phyloP scores from a whole-genome alignment of 2,797 vertebrate species.

The Graptemys geographica region DNA sequence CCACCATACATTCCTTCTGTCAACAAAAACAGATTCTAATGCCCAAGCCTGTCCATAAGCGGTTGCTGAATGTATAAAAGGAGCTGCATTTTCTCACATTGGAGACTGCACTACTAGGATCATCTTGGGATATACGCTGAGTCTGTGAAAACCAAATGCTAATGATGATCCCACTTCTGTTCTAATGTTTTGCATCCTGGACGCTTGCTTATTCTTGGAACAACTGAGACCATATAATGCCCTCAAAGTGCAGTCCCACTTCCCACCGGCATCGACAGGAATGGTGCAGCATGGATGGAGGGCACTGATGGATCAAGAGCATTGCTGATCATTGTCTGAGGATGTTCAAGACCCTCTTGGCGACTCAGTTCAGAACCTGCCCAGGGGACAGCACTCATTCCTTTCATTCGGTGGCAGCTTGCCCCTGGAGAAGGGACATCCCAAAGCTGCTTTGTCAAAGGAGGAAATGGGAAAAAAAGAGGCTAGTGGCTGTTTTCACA shows the following conservation, averaged over 20 bases:
- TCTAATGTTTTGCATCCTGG: background rate
- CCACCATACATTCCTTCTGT: fast-evolving
- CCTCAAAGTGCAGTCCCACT: background rate
- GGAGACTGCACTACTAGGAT: background rate
- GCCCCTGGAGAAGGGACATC: background rate
- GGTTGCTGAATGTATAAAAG: fast-evolving
- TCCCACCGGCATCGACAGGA: background rate
- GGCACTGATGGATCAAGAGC: background rate
- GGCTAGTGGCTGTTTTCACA: background rate
- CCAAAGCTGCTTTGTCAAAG: background rate
- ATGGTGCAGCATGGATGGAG: background rate
- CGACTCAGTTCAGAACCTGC: background rate
- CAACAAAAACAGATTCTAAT: fast-evolving
- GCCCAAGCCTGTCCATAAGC: background rate
- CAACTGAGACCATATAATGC: background rate
- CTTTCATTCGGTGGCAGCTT: background rate
- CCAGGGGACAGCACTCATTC: background rate
- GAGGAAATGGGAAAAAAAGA: background rate
- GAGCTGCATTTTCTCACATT: background rate
- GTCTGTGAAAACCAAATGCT: background rate
- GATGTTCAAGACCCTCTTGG: background rate
- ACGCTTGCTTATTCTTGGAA: background rate
- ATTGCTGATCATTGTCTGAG: background rate
- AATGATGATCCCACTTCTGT: background rate
- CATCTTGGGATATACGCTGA: background rate